Conservation (phyloP, 2,113 vertebrate genomes). For the Choloepus hoffmanni region DNA sequence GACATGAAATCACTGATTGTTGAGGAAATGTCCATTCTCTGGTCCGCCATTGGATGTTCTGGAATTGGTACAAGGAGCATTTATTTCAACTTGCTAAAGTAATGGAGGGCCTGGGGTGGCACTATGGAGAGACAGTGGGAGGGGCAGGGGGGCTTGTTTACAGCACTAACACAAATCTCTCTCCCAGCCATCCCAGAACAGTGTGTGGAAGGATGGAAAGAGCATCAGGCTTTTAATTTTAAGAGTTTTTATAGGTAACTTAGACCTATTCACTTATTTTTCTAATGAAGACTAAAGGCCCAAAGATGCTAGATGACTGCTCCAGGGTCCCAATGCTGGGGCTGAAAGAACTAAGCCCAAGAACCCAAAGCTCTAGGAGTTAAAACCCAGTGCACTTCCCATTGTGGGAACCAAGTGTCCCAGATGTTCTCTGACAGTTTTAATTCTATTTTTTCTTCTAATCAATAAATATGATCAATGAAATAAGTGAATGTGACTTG, state of each 20-base stretch:
- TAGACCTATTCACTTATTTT: not conserved
- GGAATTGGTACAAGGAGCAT: not conserved
- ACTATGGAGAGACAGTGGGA: fast-evolving
- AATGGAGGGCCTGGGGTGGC: not conserved
- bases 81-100: not conserved
- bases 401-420: not conserved
- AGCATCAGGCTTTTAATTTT: not conserved
- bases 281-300: not conserved
- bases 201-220: not conserved
- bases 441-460: not conserved
- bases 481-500: not conserved
- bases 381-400: not conserved
- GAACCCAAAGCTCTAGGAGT: not conserved
- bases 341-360: not conserved
- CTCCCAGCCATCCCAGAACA: too few species aligned
- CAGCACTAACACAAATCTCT: not conserved
- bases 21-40: slow-evolving; percentile 99
- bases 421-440: not conserved
- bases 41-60: slow-evolving; percentile 99
- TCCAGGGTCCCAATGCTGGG: not conserved
- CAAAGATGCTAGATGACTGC: not conserved
- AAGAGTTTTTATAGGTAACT: not conserved
- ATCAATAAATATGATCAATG: not conserved
- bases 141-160: too few species aligned
- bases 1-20: slow-evolving; percentile 99